Conservation (phyloP, 2,797 vertebrate genomes). For the Carcharodon carcharias region DNA sequence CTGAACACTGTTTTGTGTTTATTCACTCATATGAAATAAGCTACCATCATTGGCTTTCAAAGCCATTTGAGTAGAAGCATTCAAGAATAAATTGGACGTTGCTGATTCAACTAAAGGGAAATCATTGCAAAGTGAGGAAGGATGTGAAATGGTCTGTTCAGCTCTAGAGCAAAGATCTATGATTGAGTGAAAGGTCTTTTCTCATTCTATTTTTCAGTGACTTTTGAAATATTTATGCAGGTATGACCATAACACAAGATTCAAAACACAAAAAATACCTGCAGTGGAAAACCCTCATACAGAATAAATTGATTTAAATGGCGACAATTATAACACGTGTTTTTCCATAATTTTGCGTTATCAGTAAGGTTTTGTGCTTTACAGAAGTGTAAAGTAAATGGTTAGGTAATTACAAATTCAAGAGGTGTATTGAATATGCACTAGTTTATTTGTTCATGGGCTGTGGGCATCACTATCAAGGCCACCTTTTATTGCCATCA, state of each 20-base stretch:
- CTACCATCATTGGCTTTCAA: neutral
- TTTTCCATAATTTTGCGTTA: neutral
- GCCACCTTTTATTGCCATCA: no score
- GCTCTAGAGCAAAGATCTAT: no score
- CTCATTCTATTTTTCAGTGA: neutral
- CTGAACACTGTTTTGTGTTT: neutral
- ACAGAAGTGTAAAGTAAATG: neutral
- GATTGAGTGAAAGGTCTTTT: neutral
- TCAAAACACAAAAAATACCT: neutral
- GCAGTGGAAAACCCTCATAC: neutral
- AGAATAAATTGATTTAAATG: neutral
- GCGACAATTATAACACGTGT: neutral
- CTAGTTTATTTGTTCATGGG: no score
- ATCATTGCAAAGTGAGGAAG: neutral
- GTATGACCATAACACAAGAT: neutral
- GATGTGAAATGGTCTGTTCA: neutral
- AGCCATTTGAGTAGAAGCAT: neutral
- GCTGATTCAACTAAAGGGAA: neutral
- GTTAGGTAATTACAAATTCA: neutral
- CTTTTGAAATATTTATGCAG: neutral
- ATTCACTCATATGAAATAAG: neutral
- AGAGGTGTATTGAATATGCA: neutral
- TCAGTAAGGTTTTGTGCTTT: neutral
- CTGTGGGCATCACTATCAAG: no score
- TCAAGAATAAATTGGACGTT: neutral